These are phyloP conservation scores for Crambe crambe DNA, from an alignment of 37 sponge, comb jelly and placozoan genomes.

Conservation along the genomic window DNA sequence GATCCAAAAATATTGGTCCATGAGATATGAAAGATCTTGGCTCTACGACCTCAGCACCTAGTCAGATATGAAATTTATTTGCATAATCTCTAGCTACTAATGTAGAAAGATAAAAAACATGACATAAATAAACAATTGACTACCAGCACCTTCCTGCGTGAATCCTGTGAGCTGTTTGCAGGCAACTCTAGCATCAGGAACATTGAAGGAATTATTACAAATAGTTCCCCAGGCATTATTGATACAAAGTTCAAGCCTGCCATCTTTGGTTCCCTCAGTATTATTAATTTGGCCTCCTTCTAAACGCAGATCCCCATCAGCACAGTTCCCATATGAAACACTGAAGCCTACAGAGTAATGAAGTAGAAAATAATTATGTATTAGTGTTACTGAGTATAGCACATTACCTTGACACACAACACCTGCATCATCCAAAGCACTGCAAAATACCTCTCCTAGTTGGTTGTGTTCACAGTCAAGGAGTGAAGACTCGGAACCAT, in stretches of 20 bases:
- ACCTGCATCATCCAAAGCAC: slow-evolving; percentile 25
- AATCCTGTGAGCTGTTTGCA: background rate
- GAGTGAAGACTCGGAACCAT: slow-evolving; percentile 18
- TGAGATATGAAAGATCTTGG: no score
- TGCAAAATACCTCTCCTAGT: background rate
- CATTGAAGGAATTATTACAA: background rate
- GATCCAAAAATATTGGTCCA: slow-evolving; percentile 45
- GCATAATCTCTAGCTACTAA: background rate
- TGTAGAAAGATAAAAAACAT: background rate
- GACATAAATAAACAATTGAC: background rate
- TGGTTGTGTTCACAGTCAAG: slow-evolving; percentile 3
- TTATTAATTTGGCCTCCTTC: background rate
- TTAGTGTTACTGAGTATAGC: no score
- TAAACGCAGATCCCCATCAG: background rate
- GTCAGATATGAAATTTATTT: background rate
- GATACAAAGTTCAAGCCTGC: slow-evolving; percentile 11
- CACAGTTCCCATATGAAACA: no score
- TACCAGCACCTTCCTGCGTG: background rate
- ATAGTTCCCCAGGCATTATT: slow-evolving; percentile 21
- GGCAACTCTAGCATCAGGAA: background rate
- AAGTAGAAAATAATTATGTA: no score
- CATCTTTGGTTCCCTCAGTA: background rate
- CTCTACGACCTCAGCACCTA: background rate
- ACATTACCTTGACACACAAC: slow-evolving; percentile 28
- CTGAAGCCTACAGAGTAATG: no score